Evolutionary conservation across 2,888 invertebrate genomes (phyloP), one percentile per base, ranked within the genome.

Genomic region (Helleia helle): DNA sequence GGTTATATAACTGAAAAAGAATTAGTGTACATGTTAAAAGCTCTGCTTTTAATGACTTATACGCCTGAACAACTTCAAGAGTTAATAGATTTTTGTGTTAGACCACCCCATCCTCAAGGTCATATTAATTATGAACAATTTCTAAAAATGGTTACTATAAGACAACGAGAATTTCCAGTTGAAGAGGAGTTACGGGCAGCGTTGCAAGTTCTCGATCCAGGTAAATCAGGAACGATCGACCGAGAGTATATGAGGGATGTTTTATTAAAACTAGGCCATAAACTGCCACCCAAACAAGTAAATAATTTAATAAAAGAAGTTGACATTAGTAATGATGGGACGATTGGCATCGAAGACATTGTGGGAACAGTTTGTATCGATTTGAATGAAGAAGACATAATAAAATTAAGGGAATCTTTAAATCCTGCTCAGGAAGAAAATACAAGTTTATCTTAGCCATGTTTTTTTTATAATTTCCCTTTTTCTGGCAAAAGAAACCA

Each of bases 311-410:
- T 83, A 31, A 81, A 80, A 52, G 83, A 83, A 56, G 72, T 81
- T 3, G 83, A 83, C 43, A 60, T 83, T 48, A 62, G 59, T 38
- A 77, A 79, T 44, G 83, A 83, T 48, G 83, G 83, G 11, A 76
- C 72, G 3, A 65, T 83, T 41, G 77, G 77, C 13, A 57, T 81
- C 28, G 81, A 81, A 43, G 83, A 83, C 45, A 65, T 79, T 3
- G 66, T 83, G 3, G 81, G 75, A n/a, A 80, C 81, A 7, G 68
- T 83, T 65, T 70, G 76, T 38, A 70, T 81, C 25, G 83, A 83
- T 54, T 59, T 83, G 40, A 80, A 75, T 46, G 64, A 49, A 48
- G 81, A 83, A 31, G 81, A 83, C 49, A 51, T 83, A 38, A 43
- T 60, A 40, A 61, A 76, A 65, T n/a, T n/a, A n/a, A n/a, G n/a